Evolutionary conservation across 2,888 invertebrate genomes (phyloP).

Genomic region (Nipponacmea schrenckii): DNA sequence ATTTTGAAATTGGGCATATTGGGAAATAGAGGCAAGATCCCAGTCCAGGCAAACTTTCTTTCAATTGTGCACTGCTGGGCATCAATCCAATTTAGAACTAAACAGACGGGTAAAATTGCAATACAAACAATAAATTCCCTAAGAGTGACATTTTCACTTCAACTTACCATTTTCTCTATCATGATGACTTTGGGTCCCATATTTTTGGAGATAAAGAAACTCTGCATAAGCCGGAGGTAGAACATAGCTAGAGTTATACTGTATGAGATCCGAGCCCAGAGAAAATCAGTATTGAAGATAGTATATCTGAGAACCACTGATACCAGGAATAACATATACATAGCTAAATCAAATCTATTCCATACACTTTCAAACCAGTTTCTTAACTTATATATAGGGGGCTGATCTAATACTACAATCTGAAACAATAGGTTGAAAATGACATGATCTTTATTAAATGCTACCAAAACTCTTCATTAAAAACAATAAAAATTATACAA

Average conservation of each 20-base stretch:
- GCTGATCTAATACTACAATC: constrained; percentile 55
- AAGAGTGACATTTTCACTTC: too few species aligned
- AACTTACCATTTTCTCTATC: constrained; percentile 65
- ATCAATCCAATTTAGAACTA: too few species aligned
- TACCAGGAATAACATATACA: constrained; percentile 57
- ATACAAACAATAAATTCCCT: too few species aligned
- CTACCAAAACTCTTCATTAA: neutral
- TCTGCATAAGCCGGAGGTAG: constrained; percentile 64
- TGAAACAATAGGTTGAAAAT: constrained; percentile 28
- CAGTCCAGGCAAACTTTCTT: too few species aligned
- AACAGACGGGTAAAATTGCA: too few species aligned
- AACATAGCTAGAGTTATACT: constrained; percentile 60
- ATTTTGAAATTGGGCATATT: too few species aligned
- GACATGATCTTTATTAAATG: neutral
- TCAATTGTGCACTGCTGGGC: too few species aligned
- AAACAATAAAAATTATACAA: neutral
- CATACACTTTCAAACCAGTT: constrained; percentile 61
- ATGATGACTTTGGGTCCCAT: constrained; percentile 68
- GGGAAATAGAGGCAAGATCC: too few species aligned
- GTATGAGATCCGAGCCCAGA: constrained; percentile 60
- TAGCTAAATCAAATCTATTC: constrained; percentile 63
- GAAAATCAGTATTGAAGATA: constrained; percentile 41
- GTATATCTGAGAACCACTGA: constrained; percentile 58
- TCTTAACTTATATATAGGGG: constrained; percentile 8
- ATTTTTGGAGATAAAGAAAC: constrained; percentile 62